phyloP scores from a whole-genome alignment of 2,797 vertebrate species.

The Leuciscus waleckii region DNA sequence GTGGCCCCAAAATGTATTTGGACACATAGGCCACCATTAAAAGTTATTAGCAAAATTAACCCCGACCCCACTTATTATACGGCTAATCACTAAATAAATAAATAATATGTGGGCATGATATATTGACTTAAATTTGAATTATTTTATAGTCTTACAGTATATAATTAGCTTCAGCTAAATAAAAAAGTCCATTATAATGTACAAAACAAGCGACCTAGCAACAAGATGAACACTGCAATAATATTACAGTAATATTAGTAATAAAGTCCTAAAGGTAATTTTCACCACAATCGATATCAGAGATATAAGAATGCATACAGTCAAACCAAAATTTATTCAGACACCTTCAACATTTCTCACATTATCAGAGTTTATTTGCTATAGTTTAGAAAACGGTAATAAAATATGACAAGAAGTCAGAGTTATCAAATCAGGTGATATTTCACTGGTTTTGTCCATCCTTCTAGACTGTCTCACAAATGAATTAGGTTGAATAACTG shows the following conservation, averaged over 20 bases:
- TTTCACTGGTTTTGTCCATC: too few relatives aligned
- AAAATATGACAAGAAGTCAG: too few relatives aligned
- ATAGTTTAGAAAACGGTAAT: too few relatives aligned
- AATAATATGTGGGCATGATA: neutral
- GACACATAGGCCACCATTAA: neutral
- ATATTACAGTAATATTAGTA: too few relatives aligned
- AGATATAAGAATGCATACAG: neutral
- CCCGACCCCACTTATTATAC: accelerated
- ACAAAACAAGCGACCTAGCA: too few relatives aligned
- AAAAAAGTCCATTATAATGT: neutral
- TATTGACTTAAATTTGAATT: neutral
- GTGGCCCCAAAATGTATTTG: neutral
- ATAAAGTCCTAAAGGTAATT: neutral
- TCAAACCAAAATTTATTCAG: too few relatives aligned
- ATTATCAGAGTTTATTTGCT: too few relatives aligned
- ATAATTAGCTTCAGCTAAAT: neutral
- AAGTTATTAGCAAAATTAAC: neutral
- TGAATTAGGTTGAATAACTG: too few relatives aligned
- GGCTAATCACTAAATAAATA: neutral
- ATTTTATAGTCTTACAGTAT: neutral
- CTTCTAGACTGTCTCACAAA: too few relatives aligned
- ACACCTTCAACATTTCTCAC: too few relatives aligned
- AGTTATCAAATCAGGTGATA: too few relatives aligned
- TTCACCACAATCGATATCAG: neutral
- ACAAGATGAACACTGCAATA: too few relatives aligned